Conservation (phyloP, 2,888 invertebrate species). For the Rotaria magnacalcarata region DNA sequence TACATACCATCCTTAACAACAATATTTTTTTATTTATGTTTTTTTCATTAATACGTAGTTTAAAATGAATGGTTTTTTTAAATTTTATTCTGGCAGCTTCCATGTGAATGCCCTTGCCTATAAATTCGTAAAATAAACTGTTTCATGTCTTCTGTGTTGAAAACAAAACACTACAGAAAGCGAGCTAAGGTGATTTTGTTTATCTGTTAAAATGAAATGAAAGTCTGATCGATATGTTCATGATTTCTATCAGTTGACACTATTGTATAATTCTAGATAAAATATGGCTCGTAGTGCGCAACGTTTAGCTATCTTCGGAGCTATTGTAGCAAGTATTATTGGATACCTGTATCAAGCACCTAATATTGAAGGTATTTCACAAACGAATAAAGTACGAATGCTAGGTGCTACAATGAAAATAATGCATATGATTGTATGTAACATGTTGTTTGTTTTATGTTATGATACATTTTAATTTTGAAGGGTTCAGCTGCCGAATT, state of each 20-base stretch:
- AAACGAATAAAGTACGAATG: neutral
- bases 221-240: neutral
- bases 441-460: neutral
- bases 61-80: too few relatives aligned
- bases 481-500: neutral
- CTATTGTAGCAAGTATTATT: neutral
- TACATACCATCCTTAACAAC: neutral
- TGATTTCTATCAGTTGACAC: neutral
- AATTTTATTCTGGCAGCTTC: too few relatives aligned
- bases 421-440: neutral
- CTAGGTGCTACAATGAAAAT: slow-evolving; percentile 24
- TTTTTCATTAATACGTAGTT: too few relatives aligned
- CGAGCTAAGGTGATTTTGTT: neutral
- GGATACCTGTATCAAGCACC: neutral
- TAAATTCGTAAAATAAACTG: too few relatives aligned
- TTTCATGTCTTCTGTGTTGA: neutral
- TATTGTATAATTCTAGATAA: neutral
- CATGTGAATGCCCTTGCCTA: too few relatives aligned
- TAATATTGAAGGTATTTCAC: neutral
- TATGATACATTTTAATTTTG: neutral
- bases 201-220: neutral
- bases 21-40: neutral
- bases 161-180: neutral
- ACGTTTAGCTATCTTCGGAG: neutral
- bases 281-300: neutral